phyloP scores from a whole-genome alignment of 2,888 invertebrate species.

The Eristalis intricaria region DNA sequence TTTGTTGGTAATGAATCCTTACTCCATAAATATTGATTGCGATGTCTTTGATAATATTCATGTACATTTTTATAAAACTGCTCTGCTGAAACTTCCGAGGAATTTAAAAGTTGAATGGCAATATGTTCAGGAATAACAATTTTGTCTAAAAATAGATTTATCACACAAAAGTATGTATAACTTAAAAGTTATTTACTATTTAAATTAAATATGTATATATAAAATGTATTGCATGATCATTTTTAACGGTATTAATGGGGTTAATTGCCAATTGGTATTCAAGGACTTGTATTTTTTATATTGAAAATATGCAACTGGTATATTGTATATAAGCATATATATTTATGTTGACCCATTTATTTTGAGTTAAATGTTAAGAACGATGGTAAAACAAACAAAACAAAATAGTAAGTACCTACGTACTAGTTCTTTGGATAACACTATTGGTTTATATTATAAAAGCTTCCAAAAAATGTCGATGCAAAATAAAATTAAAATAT shows the following conservation, averaged over 20 bases:
- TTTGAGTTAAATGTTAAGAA: too few relatives aligned
- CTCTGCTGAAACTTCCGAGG: constrained; percentile 80
- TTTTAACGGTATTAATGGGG: background rate
- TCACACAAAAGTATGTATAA: background rate
- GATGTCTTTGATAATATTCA: constrained; percentile 82
- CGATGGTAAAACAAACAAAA: too few relatives aligned
- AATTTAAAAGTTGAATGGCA: constrained; percentile 80
- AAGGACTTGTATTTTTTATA: background rate
- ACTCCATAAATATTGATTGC: constrained; percentile 79
- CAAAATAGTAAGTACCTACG: too few relatives aligned
- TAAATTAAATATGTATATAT: background rate
- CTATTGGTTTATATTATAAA: too few relatives aligned
- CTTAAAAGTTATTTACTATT: background rate
- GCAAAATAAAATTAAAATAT: too few relatives aligned
- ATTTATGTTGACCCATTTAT: background rate
- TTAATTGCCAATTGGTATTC: background rate
- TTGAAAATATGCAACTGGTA: background rate
- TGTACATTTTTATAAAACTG: constrained; percentile 81
- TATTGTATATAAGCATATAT: background rate
- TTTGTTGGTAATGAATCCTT: constrained; percentile 31
- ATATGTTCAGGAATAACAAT: constrained; percentile 81
- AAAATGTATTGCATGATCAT: background rate
- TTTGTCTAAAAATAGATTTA: constrained; percentile 77
- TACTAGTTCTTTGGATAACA: too few relatives aligned
- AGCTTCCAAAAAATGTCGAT: too few relatives aligned